These are phyloP conservation scores for Diarsia mendica DNA, from an alignment of 2,888 invertebrate genomes.

Conservation along the genomic window DNA sequence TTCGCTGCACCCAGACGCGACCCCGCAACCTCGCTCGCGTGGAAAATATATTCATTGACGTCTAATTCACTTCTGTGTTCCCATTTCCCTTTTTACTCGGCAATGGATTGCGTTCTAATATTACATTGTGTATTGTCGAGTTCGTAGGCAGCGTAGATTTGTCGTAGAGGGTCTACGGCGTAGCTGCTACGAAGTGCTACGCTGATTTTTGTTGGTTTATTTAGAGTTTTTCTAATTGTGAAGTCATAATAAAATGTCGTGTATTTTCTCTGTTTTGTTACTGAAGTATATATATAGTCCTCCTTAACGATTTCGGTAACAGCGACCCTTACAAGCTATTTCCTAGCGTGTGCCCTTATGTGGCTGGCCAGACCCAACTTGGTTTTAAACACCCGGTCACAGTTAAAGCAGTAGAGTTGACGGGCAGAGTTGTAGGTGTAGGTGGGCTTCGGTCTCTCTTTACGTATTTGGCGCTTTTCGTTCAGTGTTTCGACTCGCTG, in stretches of 20 bases:
- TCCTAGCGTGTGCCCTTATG: no score
- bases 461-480: no score
- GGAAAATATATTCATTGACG: conserved; percentile 76
- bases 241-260: not conserved
- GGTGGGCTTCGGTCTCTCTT: no score
- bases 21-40: conserved; percentile 57
- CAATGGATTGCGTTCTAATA: conserved; percentile 46
- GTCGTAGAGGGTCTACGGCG: conserved; percentile 48
- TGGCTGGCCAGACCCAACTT: no score
- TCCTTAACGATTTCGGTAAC: no score
- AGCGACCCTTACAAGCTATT: no score
- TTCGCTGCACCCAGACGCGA: conserved; percentile 55
- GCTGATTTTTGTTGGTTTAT: not conserved
- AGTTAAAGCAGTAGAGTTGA: no score
- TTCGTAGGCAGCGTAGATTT: conserved; percentile 23
- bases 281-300: no score
- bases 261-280: not conserved
- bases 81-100: conserved; percentile 41
- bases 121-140: conserved; percentile 4
- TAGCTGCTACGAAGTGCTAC: conserved; percentile 49
- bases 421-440: no score
- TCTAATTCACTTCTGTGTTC: conserved; percentile 69
- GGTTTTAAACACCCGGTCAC: no score
- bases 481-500: no score
- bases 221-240: not conserved